Evolutionary conservation across 2,113 vertebrate genomes (phyloP).

Genomic region (Myotis davidii): DNA sequence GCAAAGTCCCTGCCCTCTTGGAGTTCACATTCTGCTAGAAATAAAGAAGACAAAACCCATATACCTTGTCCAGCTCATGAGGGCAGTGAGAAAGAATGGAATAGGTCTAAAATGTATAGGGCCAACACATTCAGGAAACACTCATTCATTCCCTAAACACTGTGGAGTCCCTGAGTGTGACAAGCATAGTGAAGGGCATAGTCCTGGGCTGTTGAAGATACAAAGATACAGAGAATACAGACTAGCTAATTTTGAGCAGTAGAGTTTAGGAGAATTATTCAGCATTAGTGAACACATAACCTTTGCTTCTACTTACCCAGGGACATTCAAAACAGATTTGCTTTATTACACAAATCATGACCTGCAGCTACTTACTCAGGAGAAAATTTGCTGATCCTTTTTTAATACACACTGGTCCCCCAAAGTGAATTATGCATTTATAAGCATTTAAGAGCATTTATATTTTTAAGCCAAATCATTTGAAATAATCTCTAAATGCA

Average conservation of each 20-base stretch:
- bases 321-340: background rate
- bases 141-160: background rate
- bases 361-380: background rate
- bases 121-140: background rate
- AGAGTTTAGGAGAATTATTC: background rate
- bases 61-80: background rate
- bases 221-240: background rate
- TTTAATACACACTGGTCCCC: background rate
- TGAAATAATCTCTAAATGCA: background rate
- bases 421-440: background rate
- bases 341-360: background rate
- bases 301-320: background rate
- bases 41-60: background rate
- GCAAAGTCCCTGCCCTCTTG: background rate
- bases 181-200: background rate
- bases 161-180: background rate
- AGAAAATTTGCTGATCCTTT: background rate
- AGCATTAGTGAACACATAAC: background rate
- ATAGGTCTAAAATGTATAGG: background rate
- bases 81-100: background rate
- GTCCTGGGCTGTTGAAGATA: background rate
- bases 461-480: background rate
- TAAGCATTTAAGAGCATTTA: background rate
- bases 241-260: background rate
- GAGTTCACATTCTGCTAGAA: background rate